Evolutionary conservation across 2,888 invertebrate species (phyloP).

Genomic region (Tetrapedia diversipes): DNA sequence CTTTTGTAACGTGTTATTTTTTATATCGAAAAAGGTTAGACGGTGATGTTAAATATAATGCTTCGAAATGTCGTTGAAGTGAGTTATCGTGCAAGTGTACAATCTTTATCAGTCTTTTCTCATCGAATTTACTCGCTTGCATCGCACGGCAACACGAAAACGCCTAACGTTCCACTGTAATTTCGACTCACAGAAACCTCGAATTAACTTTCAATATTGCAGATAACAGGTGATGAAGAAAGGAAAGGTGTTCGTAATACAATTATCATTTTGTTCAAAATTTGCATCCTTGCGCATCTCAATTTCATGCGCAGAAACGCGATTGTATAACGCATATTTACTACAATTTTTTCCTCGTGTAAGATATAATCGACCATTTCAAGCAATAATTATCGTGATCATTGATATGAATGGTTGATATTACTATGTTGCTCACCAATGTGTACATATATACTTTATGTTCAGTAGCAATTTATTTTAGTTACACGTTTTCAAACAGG

Average conservation of each 20-base stretch:
- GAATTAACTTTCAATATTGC: not conserved
- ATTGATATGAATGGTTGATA: not conserved
- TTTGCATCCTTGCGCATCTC: not conserved
- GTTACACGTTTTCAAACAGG: no score
- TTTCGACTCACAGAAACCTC: not conserved
- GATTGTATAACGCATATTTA: not conserved
- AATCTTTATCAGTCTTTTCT: no score
- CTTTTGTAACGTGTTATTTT: no score
- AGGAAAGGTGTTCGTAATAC: slow-evolving; percentile 2
- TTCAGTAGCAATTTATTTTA: no score
- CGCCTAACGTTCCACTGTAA: not conserved
- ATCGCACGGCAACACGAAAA: no score
- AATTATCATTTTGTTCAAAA: not conserved
- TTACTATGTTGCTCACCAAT: not conserved
- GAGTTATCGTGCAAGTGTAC: no score
- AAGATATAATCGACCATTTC: not conserved
- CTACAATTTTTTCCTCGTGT: not conserved
- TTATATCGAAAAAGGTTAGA: no score
- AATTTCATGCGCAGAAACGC: not conserved
- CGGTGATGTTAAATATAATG: no score
- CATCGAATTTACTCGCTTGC: no score
- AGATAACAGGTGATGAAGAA: not conserved
- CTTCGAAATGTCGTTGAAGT: no score
- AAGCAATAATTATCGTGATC: not conserved
- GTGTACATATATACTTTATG: not conserved